Percentiles rank a stretch among this genome's conserved stretches.
These are phyloP conservation scores for Tenthredo distinguenda DNA, from an alignment of 2,888 invertebrate genomes.

Conservation along the genomic window DNA sequence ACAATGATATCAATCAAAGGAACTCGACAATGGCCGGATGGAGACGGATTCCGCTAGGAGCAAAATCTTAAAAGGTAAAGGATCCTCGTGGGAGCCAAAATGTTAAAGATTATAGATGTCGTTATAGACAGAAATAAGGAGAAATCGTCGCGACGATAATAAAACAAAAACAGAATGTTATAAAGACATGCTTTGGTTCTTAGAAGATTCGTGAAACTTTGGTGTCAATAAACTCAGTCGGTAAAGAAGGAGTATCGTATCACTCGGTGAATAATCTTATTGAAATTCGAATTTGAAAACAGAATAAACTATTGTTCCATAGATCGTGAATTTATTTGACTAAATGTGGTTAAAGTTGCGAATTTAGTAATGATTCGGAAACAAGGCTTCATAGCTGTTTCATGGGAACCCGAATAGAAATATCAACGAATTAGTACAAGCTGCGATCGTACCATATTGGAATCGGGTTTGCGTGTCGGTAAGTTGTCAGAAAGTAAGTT, in stretches of 20 bases:
- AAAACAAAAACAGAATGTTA: not conserved
- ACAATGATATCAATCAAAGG: not conserved
- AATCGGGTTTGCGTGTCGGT: not conserved
- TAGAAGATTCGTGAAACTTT: not conserved
- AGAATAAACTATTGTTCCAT: not conserved
- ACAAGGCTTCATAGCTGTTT: not conserved
- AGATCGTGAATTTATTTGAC: not conserved
- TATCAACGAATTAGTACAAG: not conserved
- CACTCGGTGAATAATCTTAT: not conserved
- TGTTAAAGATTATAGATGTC: not conserved
- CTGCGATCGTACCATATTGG: not conserved
- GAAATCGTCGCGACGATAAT: not conserved
- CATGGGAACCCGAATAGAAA: not conserved
- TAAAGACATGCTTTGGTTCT: not conserved
- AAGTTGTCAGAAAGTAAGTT: not conserved
- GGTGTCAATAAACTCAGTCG: not conserved
- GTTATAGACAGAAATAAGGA: not conserved
- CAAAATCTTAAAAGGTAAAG: not conserved
- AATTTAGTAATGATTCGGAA: not conserved
- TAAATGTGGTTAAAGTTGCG: not conserved
- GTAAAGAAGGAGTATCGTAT: not conserved
- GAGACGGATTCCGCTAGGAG: not conserved
- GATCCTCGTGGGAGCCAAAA: not conserved
- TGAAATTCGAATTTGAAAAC: conserved; percentile 16
- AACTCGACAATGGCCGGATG: not conserved